These are phyloP conservation scores for Poeciliopsis turneri DNA, from an alignment of 2,797 vertebrate genomes.

Conservation along the genomic window DNA sequence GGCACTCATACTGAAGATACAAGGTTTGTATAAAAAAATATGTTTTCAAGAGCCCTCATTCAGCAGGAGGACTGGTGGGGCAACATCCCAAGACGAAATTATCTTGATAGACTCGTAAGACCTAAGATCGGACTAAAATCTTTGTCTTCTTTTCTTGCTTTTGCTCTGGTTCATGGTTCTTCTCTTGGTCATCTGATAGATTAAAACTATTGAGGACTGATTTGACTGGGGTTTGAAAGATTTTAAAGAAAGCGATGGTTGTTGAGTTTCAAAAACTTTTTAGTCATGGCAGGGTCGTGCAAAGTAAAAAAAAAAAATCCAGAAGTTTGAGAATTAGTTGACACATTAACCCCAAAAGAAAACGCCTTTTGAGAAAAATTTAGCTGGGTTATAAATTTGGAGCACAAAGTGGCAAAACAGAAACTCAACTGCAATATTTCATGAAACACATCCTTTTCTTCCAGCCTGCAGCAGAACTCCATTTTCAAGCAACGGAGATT, in stretches of 20 bases:
- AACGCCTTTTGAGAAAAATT: neutral
- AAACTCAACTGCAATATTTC: neutral
- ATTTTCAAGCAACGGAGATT: constrained; percentile 61
- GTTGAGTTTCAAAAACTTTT: neutral
- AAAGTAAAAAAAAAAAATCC: neutral
- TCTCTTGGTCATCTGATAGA: constrained; percentile 55
- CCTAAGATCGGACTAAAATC: neutral
- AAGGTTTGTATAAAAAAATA: neutral
- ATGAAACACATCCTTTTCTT: constrained; percentile 29
- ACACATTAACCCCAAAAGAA: neutral
- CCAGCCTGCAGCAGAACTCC: constrained; percentile 56
- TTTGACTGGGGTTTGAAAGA: constrained; percentile 41
- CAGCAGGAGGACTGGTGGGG: neutral
- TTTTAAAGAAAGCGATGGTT: neutral
- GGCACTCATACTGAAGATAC: neutral
- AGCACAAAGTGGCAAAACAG: neutral
- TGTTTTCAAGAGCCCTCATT: neutral
- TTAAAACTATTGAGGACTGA: constrained; percentile 36
- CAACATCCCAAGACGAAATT: neutral
- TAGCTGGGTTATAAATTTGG: neutral
- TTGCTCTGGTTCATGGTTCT: constrained; percentile 34
- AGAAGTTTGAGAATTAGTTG: neutral
- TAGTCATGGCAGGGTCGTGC: neutral
- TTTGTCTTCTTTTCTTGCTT: constrained; percentile 29
- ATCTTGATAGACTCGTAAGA: neutral